Evolutionary conservation across 2,113 vertebrate species (phyloP), one percentile per base, ranked within the genome.

Genomic region (Psammodynastes pulverulentus): DNA sequence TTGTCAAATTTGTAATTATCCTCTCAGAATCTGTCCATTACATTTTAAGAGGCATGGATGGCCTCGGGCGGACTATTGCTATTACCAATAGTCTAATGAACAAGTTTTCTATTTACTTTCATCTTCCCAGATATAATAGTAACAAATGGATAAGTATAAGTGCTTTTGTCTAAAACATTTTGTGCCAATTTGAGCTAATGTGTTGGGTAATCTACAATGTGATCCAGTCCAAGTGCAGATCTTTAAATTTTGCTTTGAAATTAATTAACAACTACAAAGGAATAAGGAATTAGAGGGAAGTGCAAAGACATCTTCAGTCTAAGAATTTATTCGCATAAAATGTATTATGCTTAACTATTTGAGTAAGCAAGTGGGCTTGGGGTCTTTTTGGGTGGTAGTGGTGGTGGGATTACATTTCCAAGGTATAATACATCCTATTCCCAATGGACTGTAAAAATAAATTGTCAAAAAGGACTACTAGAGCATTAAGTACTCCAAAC

Each of bases 81-180:
- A 94, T 93, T 92, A 93, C 93, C 67, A 92, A n/a, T 0, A 39
- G 92, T 95, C 39, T 79, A 90, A 95, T 91, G 87, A 95, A 95
- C 10, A 92, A 95, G 91, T 93, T 95, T 91, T 91, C 84, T 95
- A 56, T 91, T 90, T 51, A 52, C 23, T 89, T 91, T 88, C 46
- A 72, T 26, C 2, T 91, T 90, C 51, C 49, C 4, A 5, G 95
- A 56, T 87, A 89, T 92, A 93, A 56, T 54, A 54, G 89, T 3
- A 43, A 91, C 84, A 94, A 91, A 91, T 0, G 72, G 92, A 49
- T 24, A 91, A 92, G 84, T 88, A 43, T 67, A 92, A 88, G 85
- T 17, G 15, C 8, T 58, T 92, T 54, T 43, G 0, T 52, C 49
- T 90, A 29, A 0, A 84, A 90, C 79, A 79, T 88, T 91, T 29